Evolutionary conservation across 2,113 vertebrate genomes (phyloP), one percentile per base, ranked within the genome.

Genomic region (Triplophysa siluroides): DNA sequence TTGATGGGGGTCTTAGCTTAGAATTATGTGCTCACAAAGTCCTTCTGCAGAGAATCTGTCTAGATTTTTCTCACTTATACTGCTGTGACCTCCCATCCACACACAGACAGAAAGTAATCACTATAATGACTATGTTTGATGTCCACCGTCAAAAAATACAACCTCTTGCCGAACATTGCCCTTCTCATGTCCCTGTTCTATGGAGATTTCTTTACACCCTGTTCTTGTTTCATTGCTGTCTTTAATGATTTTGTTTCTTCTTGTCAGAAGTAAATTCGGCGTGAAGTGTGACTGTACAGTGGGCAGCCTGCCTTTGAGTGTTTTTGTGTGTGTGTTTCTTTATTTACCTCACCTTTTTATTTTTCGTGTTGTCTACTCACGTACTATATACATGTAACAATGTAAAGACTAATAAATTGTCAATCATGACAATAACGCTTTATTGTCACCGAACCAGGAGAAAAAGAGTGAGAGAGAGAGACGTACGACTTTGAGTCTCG

Each of bases 401-500:
- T 50, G 12, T 50, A 50, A 50, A 14, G 11, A 14, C 47, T 14
- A 14, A 50, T 14, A 50, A 50, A 50, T 13, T 50, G 14, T 50
- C 11, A 50, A 38, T 38, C 33, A 38, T 38, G 33, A 38, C 33
- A 38, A 7, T 7, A 38, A 38, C 33, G 12, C 11, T 45, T 45
- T 45, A 45, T 45, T 12, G 11, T 45, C 5, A 24, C 5, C 1
- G 33, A 38, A 7, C 33, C 33, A 38, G 33, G 26, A 72, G 69
- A 56, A 38, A 74, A 3, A 24, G 29, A 66, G 62, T 61, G 76
- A 82, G 88, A 81, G 83, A 86, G 73, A 87, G 81, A 78, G 81
- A 52, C 71, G 88, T 85, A 87, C 78, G 86, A 88, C 86, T 79
- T 75, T 2, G 52, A 82, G 83, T 79, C 81, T 88, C 83, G 85